Conservation (phyloP, 2,888 invertebrate genomes). For the Loripinus fragilis region DNA sequence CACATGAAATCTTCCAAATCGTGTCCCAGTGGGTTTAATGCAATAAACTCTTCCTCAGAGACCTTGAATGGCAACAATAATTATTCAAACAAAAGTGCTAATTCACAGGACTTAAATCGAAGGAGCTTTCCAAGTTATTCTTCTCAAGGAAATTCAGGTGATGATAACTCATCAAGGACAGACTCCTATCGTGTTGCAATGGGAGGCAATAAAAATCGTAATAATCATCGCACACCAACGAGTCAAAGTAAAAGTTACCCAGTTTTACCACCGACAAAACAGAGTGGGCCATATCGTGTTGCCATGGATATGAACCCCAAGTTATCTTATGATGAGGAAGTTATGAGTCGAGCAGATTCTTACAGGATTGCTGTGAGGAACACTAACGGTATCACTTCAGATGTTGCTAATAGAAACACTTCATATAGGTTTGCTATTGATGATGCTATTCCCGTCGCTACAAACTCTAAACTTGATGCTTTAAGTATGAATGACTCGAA, state of each 20-base stretch:
- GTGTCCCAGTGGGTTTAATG: constrained; percentile 63
- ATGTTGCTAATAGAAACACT: constrained; percentile 61
- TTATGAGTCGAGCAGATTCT: constrained; percentile 73
- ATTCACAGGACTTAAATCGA: constrained; percentile 12
- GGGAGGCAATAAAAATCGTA: constrained; percentile 50
- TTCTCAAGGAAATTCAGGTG: neutral
- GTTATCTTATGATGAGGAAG: constrained; percentile 55
- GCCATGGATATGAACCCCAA: constrained; percentile 61
- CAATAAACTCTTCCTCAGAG: constrained; percentile 61
- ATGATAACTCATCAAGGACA: constrained; percentile 49
- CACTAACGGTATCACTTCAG: constrained; percentile 67
- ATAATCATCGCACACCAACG: constrained; percentile 60
- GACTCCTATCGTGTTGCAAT: constrained; percentile 76
- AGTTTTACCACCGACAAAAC: constrained; percentile 50
- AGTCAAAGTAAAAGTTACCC: constrained; percentile 64
- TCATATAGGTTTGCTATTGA: constrained; percentile 72
- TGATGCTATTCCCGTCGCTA: constrained; percentile 52
- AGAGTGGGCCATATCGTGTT: constrained; percentile 59
- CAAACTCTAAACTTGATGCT: constrained; percentile 52
- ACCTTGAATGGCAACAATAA: constrained; percentile 55
- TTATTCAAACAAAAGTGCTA: neutral
- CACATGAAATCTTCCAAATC: constrained; percentile 60
- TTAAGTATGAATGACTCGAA: constrained; percentile 52
- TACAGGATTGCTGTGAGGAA: constrained; percentile 74
- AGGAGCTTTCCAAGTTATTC: constrained; percentile 18